phyloP scores from a whole-genome alignment of 2,113 vertebrate species.

The Phalacrocorax aristotelis region DNA sequence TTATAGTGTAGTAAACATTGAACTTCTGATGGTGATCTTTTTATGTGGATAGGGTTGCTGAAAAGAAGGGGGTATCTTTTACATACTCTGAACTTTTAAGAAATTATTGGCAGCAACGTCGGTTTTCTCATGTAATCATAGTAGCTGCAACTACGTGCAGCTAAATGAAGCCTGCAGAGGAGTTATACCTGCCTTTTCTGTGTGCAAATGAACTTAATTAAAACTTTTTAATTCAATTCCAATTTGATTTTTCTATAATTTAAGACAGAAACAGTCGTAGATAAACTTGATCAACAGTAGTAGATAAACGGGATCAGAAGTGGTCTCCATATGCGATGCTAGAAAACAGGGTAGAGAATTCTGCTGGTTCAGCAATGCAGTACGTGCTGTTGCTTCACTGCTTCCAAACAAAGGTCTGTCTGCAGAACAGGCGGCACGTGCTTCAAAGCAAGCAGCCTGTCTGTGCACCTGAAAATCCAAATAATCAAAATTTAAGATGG shows the following conservation, averaged over 20 bases:
- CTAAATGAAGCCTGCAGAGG: background rate
- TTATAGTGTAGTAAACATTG: background rate
- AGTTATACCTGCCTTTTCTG: background rate
- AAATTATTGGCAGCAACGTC: background rate
- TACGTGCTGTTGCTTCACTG: background rate
- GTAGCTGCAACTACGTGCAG: background rate
- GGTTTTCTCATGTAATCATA: background rate
- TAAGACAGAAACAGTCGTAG: background rate
- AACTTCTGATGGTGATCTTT: background rate
- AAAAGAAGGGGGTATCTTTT: background rate
- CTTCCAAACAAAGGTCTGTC: background rate
- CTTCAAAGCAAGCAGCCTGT: background rate
- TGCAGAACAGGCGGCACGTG: background rate
- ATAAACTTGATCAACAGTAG: background rate
- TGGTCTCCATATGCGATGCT: background rate
- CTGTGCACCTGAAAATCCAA: background rate
- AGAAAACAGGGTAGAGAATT: background rate
- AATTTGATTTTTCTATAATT: background rate
- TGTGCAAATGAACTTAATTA: background rate
- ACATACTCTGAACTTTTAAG: background rate
- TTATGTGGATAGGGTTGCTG: background rate
- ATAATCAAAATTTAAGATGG: background rate
- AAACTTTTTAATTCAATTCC: background rate
- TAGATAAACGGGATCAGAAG: background rate
- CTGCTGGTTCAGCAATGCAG: background rate